Evolutionary conservation across 2,797 vertebrate genomes (phyloP).

Genomic region (Chelonia mydas): DNA sequence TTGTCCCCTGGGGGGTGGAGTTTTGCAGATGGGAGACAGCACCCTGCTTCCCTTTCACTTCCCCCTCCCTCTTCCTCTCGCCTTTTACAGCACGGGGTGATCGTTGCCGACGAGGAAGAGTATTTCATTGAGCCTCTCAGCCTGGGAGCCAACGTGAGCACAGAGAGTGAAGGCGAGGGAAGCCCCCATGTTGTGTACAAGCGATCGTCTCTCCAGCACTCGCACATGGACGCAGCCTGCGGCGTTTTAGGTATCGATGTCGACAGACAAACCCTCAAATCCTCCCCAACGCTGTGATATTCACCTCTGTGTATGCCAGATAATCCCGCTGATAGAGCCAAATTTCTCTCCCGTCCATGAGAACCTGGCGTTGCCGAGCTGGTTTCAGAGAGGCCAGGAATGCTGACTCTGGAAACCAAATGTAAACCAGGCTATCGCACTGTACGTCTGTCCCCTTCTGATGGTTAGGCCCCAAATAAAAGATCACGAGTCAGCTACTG

Average conservation of each 20-base stretch:
- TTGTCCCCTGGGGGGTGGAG: neutral
- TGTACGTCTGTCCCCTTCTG: neutral
- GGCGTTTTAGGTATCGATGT: constrained; percentile 91
- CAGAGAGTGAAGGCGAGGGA: constrained; percentile 83
- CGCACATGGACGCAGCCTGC: constrained; percentile 96
- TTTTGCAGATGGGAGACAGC: neutral
- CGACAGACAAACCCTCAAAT: neutral
- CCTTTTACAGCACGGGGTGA: constrained; percentile 92
- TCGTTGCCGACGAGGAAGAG: constrained; percentile 94
- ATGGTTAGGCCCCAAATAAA: neutral
- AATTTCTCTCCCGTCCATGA: neutral
- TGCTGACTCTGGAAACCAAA: neutral
- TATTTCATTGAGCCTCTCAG: constrained; percentile 97
- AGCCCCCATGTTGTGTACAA: constrained; percentile 98
- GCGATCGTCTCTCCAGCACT: constrained; percentile 94
- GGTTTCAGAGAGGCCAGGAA: neutral
- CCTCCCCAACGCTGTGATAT: neutral
- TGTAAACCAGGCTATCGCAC: neutral
- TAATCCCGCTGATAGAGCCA: neutral
- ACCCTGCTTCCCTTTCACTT: neutral
- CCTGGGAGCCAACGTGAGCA: constrained; percentile 84
- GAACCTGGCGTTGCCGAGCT: neutral
- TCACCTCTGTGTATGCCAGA: rapidly evolving
- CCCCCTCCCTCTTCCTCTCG: neutral
- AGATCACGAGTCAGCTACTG: neutral